Conservation (phyloP, 2,888 invertebrate species). For the Nebria brevicollis region DNA sequence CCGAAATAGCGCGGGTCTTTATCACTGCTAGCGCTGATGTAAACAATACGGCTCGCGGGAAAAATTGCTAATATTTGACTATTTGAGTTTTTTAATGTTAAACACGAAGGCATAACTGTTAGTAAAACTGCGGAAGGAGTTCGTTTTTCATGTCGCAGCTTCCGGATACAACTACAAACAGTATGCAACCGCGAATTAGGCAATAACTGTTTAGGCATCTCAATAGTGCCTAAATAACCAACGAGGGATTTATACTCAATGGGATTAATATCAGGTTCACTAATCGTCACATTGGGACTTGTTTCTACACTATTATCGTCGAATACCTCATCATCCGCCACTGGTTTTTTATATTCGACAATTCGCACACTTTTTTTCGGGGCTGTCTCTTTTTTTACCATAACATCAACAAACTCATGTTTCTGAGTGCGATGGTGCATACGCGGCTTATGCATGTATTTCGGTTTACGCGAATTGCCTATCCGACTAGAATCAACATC, state of each 20-base stretch:
- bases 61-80: conserved; percentile 87
- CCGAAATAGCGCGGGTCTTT: conserved; percentile 94
- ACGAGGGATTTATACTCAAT: conserved; percentile 87
- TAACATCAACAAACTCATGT: conserved; percentile 48
- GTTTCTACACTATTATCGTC: conserved; percentile 47
- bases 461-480: conserved; percentile 69
- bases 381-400: conserved; percentile 31
- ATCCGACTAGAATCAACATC: conserved; percentile 68
- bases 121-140: conserved; percentile 86
- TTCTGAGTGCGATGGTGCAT: conserved; percentile 48
- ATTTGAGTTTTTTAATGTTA: conserved; percentile 81
- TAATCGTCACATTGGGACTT: conserved; percentile 39
- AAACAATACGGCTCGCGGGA: conserved; percentile 85
- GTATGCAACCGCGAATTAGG: conserved; percentile 80
- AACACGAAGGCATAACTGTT: conserved; percentile 82
- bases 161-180: conserved; percentile 87
- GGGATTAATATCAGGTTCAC: conserved; percentile 64
- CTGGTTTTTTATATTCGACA: conserved; percentile 27
- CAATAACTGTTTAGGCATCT: conserved; percentile 87
- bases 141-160: conserved; percentile 88
- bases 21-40: conserved; percentile 90
- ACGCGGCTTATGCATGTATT: conserved; percentile 67
- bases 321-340: conserved; percentile 44
- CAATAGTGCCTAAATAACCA: conserved; percentile 95
- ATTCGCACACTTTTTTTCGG: conserved; percentile 14